Evolutionary conservation across 2,797 vertebrate species (phyloP), one percentile per base, ranked within the genome.

Genomic region (Hoplostethus atlanticus): DNA sequence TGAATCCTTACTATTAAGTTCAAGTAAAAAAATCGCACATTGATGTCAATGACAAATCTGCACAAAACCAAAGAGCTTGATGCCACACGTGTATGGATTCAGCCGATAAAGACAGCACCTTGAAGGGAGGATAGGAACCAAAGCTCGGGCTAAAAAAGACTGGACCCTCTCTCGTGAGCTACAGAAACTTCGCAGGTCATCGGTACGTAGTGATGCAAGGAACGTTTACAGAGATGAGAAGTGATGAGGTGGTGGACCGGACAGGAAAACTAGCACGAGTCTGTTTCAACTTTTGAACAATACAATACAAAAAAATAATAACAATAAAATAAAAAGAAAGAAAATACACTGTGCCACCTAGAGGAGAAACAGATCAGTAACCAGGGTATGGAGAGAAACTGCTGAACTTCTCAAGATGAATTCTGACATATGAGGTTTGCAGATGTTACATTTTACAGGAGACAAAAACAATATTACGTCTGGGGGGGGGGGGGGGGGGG

Each of bases 101-200:
- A 87, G 90, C 85, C 83, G 5, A 78, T 56, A 80, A 21, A 21
- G 84, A 92, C 88, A 92, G 92, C 90, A 92, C 91, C 91, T 80
- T 90, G 72, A 65, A 85, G 83, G 81, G 21, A 85, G 89, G 86
- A 82, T 78, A 21, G 68, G 67, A 84, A 83, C 84, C 79, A 58
- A 83, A 25, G 68, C 71, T 79, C 34, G 61, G 80, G 68, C 80
- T 64, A 53, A 76, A 71, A 71, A 21, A 21, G 65, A 73, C 79
- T 56, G 73, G 77, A 83, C 77, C 76, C 58, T 60, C 66, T 64
- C 77, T 50, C 13, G 51, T 6, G 71, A 86, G 81, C 75, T 58
- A 69, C 81, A 66, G 57, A 40, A 77, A 64, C 36, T 54, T 13
- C 60, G 76, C 21, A 34, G 72, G 77, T 81, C 64, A 12, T 3